Conservation (phyloP, 2,113 vertebrate species). For the Pantherophis guttatus region DNA sequence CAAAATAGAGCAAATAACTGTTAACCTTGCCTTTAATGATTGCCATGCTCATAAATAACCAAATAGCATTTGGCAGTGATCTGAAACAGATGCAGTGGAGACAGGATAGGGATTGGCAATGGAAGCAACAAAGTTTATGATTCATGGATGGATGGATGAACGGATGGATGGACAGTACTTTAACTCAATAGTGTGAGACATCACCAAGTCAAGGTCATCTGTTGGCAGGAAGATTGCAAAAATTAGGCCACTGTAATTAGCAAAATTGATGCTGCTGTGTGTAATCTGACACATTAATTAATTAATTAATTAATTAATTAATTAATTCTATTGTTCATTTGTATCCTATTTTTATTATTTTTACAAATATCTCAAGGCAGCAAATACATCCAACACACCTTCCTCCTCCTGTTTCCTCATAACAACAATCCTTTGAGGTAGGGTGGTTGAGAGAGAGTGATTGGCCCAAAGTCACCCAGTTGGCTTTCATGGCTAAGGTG, state of each 20-base stretch:
- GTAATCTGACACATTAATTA: neutral
- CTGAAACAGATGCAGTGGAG: neutral
- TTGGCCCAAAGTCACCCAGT: neutral
- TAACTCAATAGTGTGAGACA: neutral
- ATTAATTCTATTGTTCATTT: neutral
- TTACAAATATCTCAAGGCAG: neutral
- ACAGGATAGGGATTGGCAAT: neutral
- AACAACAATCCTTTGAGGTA: neutral
- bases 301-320: too few species aligned
- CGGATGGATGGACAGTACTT: neutral
- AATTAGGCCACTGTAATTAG: neutral
- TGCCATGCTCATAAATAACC: neutral
- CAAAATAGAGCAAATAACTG: neutral
- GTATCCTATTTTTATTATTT: neutral
- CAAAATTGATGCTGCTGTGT: neutral
- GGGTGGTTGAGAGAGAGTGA: neutral
- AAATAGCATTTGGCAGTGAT: neutral
- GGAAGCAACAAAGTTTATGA: neutral
- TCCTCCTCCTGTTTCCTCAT: neutral
- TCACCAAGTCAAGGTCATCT: neutral
- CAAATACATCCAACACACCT: neutral
- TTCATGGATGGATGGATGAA: neutral
- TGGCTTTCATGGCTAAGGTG: neutral
- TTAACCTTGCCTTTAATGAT: neutral
- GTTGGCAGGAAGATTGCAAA: neutral